Percentiles rank a stretch among this genome's conserved stretches.
Evolutionary conservation across 2,888 invertebrate species (phyloP).

Genomic region (Noctua comes): DNA sequence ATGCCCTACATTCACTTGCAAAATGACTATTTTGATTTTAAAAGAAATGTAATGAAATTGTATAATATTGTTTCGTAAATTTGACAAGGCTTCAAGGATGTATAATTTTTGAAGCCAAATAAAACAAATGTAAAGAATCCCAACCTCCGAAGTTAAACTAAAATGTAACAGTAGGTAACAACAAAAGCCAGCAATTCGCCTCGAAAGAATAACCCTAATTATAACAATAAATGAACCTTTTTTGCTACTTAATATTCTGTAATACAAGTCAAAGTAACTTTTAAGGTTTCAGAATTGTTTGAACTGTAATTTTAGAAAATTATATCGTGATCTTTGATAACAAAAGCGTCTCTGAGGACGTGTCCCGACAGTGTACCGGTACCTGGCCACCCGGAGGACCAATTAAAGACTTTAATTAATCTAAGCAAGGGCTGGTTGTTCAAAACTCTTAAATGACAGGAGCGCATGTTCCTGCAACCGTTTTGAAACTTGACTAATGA

Average conservation of each 20-base stretch:
- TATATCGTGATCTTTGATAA: slow-evolving; percentile 64
- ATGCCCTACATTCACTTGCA: neutral
- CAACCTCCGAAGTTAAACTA: neutral
- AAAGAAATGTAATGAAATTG: neutral
- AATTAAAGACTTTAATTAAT: slow-evolving; percentile 70
- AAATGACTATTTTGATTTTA: neutral
- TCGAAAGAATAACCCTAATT: slow-evolving; percentile 53
- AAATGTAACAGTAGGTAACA: slow-evolving; percentile 26
- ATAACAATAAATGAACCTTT: slow-evolving; percentile 55
- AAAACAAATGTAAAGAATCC: slow-evolving; percentile 8
- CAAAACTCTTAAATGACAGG: slow-evolving; percentile 63
- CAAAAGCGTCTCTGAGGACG: slow-evolving; percentile 54
- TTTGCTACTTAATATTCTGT: slow-evolving; percentile 53
- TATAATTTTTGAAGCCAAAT: neutral
- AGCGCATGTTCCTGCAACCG: slow-evolving; percentile 65
- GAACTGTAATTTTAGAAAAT: slow-evolving; percentile 64
- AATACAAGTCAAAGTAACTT: slow-evolving; percentile 57
- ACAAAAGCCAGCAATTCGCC: slow-evolving; percentile 12
- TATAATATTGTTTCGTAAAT: neutral
- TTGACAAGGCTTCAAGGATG: neutral
- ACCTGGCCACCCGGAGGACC: slow-evolving; percentile 61
- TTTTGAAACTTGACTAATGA: slow-evolving; percentile 66
- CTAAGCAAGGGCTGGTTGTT: slow-evolving; percentile 57
- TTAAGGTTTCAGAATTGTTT: slow-evolving; percentile 59
- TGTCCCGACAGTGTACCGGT: slow-evolving; percentile 49